These are phyloP conservation scores for Columba janthina DNA, from an alignment of 2,113 vertebrate genomes.

Conservation along the genomic window DNA sequence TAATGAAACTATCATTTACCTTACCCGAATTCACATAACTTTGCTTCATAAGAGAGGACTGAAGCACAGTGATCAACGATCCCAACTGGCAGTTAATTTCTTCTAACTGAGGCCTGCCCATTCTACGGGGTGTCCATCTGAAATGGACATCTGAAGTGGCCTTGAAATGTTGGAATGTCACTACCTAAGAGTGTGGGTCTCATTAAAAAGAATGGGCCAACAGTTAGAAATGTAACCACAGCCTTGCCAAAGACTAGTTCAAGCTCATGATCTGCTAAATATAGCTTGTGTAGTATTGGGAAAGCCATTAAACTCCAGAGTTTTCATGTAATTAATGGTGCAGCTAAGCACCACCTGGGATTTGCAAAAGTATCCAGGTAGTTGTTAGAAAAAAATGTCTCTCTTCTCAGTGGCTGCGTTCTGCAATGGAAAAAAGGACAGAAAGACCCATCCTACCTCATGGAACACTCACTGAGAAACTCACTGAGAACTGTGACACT, in stretches of 20 bases:
- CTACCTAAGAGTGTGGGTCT: neutral
- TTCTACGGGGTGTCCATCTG: accelerated
- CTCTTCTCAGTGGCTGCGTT: neutral
- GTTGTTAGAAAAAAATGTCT: neutral
- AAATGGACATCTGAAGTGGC: too few relatives aligned
- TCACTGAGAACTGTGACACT: neutral
- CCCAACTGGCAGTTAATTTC: neutral
- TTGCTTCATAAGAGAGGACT: neutral
- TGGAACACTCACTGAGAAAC: neutral
- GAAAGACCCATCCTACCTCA: neutral
- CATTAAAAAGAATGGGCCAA: neutral
- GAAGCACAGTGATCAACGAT: neutral
- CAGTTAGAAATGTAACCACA: neutral
- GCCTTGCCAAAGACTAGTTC: neutral
- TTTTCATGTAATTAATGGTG: neutral
- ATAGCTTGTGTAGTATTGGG: neutral
- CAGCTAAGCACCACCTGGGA: neutral
- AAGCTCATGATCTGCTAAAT: neutral
- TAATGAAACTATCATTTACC: neutral
- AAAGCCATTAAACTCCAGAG: neutral
- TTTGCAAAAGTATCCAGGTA: neutral
- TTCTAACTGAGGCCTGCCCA: neutral
- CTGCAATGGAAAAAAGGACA: neutral
- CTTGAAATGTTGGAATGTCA: accelerated
- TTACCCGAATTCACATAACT: neutral